These are phyloP conservation scores for Tipula lateralis DNA, from an alignment of 2,888 invertebrate species.

Conservation along the genomic window DNA sequence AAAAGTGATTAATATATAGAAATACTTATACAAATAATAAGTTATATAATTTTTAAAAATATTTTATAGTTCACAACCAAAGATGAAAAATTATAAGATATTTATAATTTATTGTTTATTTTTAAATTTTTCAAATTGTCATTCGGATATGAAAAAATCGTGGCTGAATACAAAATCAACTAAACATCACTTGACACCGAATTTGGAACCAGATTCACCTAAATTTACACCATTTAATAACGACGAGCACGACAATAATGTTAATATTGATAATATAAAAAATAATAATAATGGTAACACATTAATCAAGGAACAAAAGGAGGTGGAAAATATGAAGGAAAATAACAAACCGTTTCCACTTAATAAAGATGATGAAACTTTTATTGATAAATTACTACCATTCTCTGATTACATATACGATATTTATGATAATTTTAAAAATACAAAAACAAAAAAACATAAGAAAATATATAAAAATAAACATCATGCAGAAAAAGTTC, in stretches of 20 bases:
- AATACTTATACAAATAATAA: neutral
- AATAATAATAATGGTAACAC: neutral
- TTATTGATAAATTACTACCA: neutral
- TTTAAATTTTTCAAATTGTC: neutral
- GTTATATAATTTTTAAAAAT: neutral
- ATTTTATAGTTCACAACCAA: neutral
- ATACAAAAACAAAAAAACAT: neutral
- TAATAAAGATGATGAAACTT: slow-evolving; percentile 29
- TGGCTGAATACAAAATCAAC: slow-evolving; percentile 25
- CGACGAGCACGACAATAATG: neutral
- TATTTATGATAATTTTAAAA: slow-evolving; percentile 11
- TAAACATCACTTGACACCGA: slow-evolving; percentile 20
- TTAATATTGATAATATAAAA: neutral
- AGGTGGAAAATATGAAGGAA: neutral
- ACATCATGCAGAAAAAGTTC: neutral
- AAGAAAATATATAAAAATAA: neutral
- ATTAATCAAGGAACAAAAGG: neutral
- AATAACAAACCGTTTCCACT: neutral
- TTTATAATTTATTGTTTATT: slow-evolving; percentile 3
- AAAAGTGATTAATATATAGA: neutral
- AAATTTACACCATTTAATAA: slow-evolving; percentile 33
- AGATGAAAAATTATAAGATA: neutral
- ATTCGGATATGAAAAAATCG: slow-evolving; percentile 31
- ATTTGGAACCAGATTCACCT: slow-evolving; percentile 33
- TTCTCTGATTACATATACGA: neutral